These are phyloP conservation scores for Triplophysa siluroides DNA, from an alignment of 2,113 vertebrate species.

Conservation along the genomic window DNA sequence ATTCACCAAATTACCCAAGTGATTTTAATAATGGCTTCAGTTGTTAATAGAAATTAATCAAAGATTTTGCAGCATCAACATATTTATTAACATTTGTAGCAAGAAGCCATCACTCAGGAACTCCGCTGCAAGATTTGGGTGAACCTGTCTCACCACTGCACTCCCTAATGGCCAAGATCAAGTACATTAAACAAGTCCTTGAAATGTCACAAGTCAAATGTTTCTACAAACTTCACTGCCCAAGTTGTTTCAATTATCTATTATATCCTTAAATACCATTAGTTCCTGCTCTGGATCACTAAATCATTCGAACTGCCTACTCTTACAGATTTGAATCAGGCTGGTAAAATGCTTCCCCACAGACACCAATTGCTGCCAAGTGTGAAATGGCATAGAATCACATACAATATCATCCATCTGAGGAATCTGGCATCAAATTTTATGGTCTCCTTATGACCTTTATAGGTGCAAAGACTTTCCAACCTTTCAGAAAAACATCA, in stretches of 20 bases:
- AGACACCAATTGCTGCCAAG: constrained; percentile 3
- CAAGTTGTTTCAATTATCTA: constrained; percentile 5
- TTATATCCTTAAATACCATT: constrained; percentile 26
- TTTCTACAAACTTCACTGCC: constrained; percentile 5
- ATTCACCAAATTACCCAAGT: constrained; percentile 37
- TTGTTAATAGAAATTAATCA: constrained; percentile 4
- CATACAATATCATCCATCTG: constrained; percentile 6
- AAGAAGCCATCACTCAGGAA: constrained; percentile 22
- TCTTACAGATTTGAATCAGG: constrained; percentile 27
- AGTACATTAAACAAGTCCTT: constrained; percentile 30
- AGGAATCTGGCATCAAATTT: constrained; percentile 6
- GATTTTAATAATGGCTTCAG: constrained; percentile 39
- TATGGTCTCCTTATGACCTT: constrained; percentile 20
- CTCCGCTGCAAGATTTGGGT: background rate
- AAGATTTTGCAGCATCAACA: background rate
- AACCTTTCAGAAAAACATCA: background rate
- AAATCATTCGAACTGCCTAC: constrained; percentile 39
- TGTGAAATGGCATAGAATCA: constrained; percentile 18
- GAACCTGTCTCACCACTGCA: background rate
- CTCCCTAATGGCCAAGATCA: constrained; percentile 22
- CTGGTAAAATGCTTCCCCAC: background rate
- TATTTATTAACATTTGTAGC: background rate
- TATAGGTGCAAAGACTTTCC: constrained; percentile 1
- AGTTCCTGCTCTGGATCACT: constrained; percentile 3
- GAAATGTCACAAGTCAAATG: constrained; percentile 28